Evolutionary conservation across 2,888 invertebrate species (phyloP).

Genomic region (Halictus ligatus): DNA sequence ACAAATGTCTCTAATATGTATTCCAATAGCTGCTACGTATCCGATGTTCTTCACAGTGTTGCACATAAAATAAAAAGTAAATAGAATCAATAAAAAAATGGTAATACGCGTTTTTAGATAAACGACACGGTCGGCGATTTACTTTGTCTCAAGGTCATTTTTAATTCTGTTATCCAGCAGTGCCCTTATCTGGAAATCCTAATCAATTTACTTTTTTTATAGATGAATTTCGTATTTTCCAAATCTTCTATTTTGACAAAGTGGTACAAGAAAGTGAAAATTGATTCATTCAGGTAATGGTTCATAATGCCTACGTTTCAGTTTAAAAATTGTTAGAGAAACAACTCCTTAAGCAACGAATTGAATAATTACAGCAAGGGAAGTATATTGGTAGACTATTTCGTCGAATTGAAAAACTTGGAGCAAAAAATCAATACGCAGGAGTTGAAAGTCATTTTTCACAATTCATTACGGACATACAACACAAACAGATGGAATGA

Average conservation of each 20-base stretch:
- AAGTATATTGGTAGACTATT: constrained; percentile 94
- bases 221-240: constrained; percentile 94
- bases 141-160: not conserved
- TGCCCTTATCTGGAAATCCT: not conserved
- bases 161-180: too few species aligned
- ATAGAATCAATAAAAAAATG: too few species aligned
- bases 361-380: constrained; percentile 87
- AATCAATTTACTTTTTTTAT: constrained; percentile 76
- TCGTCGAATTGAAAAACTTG: constrained; percentile 92
- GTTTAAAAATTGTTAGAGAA: not conserved
- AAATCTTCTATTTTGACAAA: constrained; percentile 90
- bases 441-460: constrained; percentile 86
- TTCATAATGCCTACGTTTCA: not conserved
- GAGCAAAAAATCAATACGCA: constrained; percentile 85
- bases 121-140: not conserved
- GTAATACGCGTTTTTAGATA: too few species aligned
- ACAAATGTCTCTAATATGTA: too few species aligned
- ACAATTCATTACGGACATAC: constrained; percentile 87
- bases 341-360: not conserved
- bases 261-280: constrained; percentile 94
- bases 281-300: constrained; percentile 91
- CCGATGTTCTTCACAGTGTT: too few species aligned
- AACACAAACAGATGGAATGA: constrained; percentile 85
- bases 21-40: too few species aligned
- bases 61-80: too few species aligned